Evolutionary conservation across 2,797 vertebrate genomes (phyloP).

Genomic region (Aselliscus stoliczkanus): DNA sequence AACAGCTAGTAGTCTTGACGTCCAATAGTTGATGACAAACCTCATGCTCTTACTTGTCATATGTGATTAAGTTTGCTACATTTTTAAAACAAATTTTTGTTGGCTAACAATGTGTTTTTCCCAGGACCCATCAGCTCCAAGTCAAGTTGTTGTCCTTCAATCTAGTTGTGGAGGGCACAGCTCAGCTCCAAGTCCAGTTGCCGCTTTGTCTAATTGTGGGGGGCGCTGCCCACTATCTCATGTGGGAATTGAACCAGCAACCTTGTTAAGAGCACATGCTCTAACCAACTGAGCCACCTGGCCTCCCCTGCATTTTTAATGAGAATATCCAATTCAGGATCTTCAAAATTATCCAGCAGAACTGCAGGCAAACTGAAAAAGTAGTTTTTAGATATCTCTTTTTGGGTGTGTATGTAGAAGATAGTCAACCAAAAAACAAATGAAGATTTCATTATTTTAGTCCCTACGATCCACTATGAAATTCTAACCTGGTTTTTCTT

Average conservation of each 20-base stretch:
- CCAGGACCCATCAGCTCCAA: too few species aligned
- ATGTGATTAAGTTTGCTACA: slow-evolving; percentile 32
- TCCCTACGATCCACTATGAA: not conserved
- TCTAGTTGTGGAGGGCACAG: too few species aligned
- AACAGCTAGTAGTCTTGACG: not conserved
- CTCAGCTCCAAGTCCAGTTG: too few species aligned
- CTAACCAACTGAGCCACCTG: too few species aligned
- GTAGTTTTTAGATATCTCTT: slow-evolving; percentile 8
- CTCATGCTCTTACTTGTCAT: not conserved
- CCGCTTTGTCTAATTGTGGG: too few species aligned
- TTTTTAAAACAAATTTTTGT: not conserved
- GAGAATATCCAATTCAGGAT: slow-evolving; percentile 32
- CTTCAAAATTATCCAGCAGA: slow-evolving; percentile 43
- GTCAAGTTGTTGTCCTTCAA: too few species aligned
- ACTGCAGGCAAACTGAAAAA: not conserved
- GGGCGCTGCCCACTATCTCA: too few species aligned
- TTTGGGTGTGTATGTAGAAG: not conserved
- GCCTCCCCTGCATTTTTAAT: not conserved
- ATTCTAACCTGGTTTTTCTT: slow-evolving; percentile 34
- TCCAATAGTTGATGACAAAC: not conserved
- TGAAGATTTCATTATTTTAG: slow-evolving; percentile 34
- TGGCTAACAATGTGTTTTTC: too few species aligned
- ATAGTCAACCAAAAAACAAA: not conserved
- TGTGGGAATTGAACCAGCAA: too few species aligned
- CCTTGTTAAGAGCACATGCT: too few species aligned